phyloP scores from a whole-genome alignment of 2,797 vertebrate species.

The Eutrigla gurnardus region DNA sequence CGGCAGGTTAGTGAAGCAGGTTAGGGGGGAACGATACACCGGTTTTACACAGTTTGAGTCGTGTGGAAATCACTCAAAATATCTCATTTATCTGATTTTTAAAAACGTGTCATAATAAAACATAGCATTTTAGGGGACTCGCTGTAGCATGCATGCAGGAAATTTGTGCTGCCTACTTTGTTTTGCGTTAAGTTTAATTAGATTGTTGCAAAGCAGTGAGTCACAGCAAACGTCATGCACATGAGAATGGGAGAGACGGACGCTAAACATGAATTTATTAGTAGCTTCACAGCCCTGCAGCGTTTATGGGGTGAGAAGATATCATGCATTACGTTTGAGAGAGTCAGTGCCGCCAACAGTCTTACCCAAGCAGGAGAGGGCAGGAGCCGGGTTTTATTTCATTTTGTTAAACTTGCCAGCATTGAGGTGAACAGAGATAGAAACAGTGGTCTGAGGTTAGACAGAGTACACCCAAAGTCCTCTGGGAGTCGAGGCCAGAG shows the following conservation, averaged over 20 bases:
- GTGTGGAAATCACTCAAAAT: conserved; percentile 20
- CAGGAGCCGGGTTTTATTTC: conserved; percentile 88
- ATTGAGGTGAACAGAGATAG: conserved; percentile 88
- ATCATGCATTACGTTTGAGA: conserved; percentile 70
- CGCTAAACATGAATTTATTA: conserved; percentile 3
- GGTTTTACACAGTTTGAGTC: conserved; percentile 6
- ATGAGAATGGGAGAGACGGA: conserved; percentile 11
- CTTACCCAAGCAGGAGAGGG: conserved; percentile 96
- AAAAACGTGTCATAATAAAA: background rate
- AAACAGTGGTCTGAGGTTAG: conserved; percentile 91
- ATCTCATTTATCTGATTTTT: background rate
- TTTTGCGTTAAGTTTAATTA: conserved; percentile 54
- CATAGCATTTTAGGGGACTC: background rate
- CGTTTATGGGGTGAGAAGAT: conserved; percentile 15
- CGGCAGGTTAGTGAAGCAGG: conserved; percentile 87
- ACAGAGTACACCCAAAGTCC: conserved; percentile 79
- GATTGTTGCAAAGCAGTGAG: conserved; percentile 21
- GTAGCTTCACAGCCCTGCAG: conserved; percentile 53
- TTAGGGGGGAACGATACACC: conserved; percentile 18
- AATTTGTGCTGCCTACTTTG: background rate
- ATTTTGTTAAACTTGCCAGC: conserved; percentile 96
- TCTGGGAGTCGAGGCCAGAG: conserved; percentile 84
- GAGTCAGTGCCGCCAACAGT: conserved; percentile 61
- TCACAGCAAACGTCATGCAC: conserved; percentile 63
- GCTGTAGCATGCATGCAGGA: background rate